Conservation (phyloP, 2,113 vertebrate genomes). For the Craseonycteris thonglongyai region DNA sequence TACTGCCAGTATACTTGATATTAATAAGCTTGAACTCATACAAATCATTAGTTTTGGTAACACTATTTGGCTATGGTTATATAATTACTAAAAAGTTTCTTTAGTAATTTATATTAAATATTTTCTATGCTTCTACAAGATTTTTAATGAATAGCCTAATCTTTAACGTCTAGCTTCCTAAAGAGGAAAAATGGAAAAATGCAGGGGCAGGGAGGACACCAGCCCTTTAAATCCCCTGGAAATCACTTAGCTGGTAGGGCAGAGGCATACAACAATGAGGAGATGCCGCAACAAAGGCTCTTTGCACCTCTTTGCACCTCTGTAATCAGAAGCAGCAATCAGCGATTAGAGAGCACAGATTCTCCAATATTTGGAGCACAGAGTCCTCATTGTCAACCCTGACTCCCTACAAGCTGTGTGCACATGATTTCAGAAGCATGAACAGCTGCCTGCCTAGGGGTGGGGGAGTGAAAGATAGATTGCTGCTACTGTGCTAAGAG, state of each 20-base stretch:
- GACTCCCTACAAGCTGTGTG: not conserved
- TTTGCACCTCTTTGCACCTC: not conserved
- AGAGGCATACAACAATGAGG: not conserved
- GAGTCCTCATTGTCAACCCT: not conserved
- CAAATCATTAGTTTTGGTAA: not conserved
- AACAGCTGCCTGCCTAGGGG: not conserved
- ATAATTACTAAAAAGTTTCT: conserved; percentile 22
- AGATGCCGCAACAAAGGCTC: not conserved
- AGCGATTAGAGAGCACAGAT: not conserved
- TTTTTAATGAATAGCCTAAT: not conserved
- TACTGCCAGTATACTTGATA: conserved; percentile 15
- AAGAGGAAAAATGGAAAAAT: not conserved
- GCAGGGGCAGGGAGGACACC: not conserved
- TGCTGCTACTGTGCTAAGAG: not conserved
- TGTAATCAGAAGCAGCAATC: not conserved
- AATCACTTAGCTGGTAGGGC: not conserved
- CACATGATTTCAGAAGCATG: not conserved
- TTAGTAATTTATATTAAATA: conserved; percentile 37
- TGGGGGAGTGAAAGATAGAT: not conserved
- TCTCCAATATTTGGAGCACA: not conserved
- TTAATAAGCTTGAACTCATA: conserved; percentile 30
- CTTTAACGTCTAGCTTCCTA: not conserved
- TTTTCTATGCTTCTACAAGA: not conserved
- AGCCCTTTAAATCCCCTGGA: not conserved
- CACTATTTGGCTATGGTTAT: not conserved